Percentiles rank a stretch among this genome's conserved stretches.
Conservation (phyloP, 2,113 vertebrate genomes). For the Emydocephalus ijimae region DNA sequence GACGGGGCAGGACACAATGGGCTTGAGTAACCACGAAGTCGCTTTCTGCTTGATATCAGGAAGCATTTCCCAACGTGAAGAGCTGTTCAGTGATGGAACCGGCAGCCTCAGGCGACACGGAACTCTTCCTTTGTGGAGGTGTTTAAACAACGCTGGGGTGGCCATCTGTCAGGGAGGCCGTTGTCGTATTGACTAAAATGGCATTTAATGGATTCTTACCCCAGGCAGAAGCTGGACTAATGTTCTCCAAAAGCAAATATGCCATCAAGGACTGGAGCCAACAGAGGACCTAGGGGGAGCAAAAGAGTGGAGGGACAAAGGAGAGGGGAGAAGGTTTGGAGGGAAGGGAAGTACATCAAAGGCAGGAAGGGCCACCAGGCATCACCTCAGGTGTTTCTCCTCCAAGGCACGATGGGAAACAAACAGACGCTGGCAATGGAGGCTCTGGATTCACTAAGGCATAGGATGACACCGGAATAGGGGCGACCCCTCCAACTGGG, state of each 20-base stretch:
- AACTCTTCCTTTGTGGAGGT: not conserved
- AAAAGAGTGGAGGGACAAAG: not conserved
- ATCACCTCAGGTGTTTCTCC: not conserved
- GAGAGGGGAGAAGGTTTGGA: not conserved
- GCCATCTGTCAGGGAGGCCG: not conserved
- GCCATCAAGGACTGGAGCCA: not conserved
- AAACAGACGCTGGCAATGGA: not conserved
- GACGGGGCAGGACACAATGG: not conserved
- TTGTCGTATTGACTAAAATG: not conserved
- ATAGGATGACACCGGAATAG: not conserved
- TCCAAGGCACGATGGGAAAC: not conserved
- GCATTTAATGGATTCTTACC: not conserved
- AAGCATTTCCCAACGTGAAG: not conserved
- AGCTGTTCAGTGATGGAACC: not conserved
- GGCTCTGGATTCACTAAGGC: not conserved
- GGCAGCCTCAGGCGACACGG: not conserved
- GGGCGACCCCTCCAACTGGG: too few species aligned
- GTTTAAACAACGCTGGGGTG: not conserved
- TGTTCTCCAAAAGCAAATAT: not conserved
- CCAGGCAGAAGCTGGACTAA: not conserved
- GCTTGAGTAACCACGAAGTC: not conserved
- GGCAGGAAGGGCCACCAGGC: not conserved
- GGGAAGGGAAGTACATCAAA: not conserved
- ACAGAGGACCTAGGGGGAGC: not conserved
- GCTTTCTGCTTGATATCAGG: not conserved